Base-by-base conservation (phyloP, 2,113 vertebrate species). In the Piaya cayana region DNA sequence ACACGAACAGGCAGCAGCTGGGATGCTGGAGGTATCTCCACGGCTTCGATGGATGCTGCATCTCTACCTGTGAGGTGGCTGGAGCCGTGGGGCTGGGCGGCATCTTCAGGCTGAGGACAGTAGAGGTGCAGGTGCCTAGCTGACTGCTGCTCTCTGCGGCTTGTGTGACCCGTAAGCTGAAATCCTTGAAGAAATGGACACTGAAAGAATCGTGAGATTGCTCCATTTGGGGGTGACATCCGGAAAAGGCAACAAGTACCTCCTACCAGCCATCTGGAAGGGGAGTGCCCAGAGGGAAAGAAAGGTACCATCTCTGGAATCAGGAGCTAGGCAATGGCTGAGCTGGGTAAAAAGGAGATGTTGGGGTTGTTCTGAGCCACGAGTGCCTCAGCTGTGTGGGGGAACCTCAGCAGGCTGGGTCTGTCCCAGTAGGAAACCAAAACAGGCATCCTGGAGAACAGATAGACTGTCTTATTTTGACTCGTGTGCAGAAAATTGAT, bases 341-440 rank as follows among this genome's bases (percentile, higher is more conserved):
- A n/a, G 11, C 9, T 2, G 37, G 21, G 21, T 8, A 30, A 34
- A 52, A 65, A 17, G 13, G 52, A 59, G 70, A 6, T 10, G 29
- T 12, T 34, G 27, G 32, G 22, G 7, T 42, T 45, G 30, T 27
- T 68, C 20, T 0, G 4, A 59, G 34, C 25, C 55, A 27, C 0
- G 1, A 39, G 53, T 7, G 34, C 26, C 77, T 50, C 1, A 1
- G 77, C 32, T 53, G 47, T 1, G 1, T 1, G 0, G 11, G 50
- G 39, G 15, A 22, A 7, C 45, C n/a, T 16, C 25, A 10, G 29
- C 5, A 0, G 30, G 17, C 13, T 1, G 1, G 26, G 36, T 64
- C 60, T 50, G 8, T 53, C 45, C 20, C 3, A 2, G 82, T 14
- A 22, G 29, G 30, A 59, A 56, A 42, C 4, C 20, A 68, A 32